Percentiles rank a stretch among this genome's conserved stretches.
Conservation (phyloP, 2,797 vertebrate species). For the Monodelphis domestica region DNA sequence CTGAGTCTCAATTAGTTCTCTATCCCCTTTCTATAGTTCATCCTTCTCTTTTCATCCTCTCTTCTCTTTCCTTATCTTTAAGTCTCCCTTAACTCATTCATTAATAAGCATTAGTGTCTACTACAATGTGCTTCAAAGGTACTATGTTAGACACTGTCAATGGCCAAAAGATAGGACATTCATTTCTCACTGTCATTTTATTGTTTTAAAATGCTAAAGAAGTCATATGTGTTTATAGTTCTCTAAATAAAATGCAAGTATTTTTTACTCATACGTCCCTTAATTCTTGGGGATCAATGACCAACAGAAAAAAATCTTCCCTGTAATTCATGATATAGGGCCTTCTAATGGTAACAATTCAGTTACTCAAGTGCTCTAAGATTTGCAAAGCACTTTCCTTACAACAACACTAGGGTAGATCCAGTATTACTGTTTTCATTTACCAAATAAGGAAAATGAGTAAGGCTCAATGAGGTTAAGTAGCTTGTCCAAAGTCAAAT, state of each 20-base stretch:
- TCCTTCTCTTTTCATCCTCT: background rate
- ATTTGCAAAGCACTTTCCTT: background rate
- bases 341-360: background rate
- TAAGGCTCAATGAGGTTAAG: background rate
- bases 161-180: background rate
- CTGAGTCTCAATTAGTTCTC: background rate
- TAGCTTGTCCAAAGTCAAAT: background rate
- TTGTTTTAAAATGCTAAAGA: background rate
- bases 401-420: background rate
- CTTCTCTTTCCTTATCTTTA: background rate
- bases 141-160: background rate
- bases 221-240: background rate
- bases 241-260: background rate
- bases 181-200: background rate
- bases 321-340: background rate
- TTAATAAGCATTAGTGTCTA: background rate
- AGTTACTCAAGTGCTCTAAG: background rate
- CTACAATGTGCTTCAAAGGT: too few species aligned
- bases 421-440: background rate
- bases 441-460: background rate
- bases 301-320: background rate
- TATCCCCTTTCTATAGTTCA: background rate
- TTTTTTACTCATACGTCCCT: background rate
- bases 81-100: background rate
- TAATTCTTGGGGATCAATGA: background rate